Base-by-base conservation (phyloP, 2,113 vertebrate genomes). In the Oenanthe melanoleuca region DNA sequence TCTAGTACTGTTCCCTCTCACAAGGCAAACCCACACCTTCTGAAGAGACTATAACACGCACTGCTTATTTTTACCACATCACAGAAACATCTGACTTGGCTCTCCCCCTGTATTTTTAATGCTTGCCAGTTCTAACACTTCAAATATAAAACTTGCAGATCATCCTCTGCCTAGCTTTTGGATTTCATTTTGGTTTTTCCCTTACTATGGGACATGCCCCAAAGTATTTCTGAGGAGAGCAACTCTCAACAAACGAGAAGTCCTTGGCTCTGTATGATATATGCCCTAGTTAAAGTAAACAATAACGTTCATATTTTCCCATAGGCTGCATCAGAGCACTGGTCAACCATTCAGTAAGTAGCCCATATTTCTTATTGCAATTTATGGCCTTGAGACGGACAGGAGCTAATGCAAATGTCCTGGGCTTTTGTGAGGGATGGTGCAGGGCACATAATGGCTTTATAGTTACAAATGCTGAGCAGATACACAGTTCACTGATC, bases 121-220 rank as follows among this genome's bases (percentile, higher is more conserved):
- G 61, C 78, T 93, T 93, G 97, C 97, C 98, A 98, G 90, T 83
- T 96, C 90, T 95, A 81, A 92, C 97, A 97, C 96, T 91, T 96
- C 95, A 77, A 88, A 86, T 88, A 87, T 19, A 89, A 97, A 94
- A 92, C 95, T 88, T 92, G 78, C 80, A 55, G 75, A 71, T 78
- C 19, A 23, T 92, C 77, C 55, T 93, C 69, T 83, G 60, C 89
- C 79, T 57, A 49, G 69, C 14, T 71, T 79, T 87, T 89, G 50
- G 71, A 33, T 92, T 95, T 83, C 29, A 53, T 17, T 80, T 80
- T 40, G 14, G 21, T 50, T 85, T 95, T 91, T 93, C 77, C 92
- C 55, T 96, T 94, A 95, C 80, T 96, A 94, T 63, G 17, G 94
- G 75, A 95, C 15, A 21, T 91, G 63, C 60, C 90, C 59, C 73